Evolutionary conservation across 53 echinoderm and acorn worm species (phyloP), one percentile per base, ranked within the genome.

Genomic region (Zoroaster sp.): DNA sequence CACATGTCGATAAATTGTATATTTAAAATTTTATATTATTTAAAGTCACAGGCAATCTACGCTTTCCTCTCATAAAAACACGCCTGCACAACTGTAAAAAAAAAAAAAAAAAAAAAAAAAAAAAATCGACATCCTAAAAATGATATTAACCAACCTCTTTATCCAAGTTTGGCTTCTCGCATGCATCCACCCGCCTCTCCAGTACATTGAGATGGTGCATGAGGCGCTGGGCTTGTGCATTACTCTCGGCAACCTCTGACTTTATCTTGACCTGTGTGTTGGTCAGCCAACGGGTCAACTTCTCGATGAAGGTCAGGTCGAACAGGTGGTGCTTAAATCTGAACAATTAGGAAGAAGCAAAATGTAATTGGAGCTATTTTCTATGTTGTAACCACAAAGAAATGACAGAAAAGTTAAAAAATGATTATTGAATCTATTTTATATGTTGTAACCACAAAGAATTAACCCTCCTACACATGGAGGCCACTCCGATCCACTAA

Each of bases 191-290:
- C 67, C 97, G 78, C 70, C 85, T 94, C 82, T 97, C 97, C 66
- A 97, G 73, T 12, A 90, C 95, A 55, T 95, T 97, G n/a, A 97
- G 89, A 42, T 92, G 91, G 39, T 95, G 87, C 89, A 91, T 80
- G 15, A 96, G 91, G 17, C 73, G 78, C 87, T 97, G 97, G 3
- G 97, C 97, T 33, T 95, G 93, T 8, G 93, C 47, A 79, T 97
- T 97, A 65, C 97, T 97, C 35, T 88, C 91, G 15, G 97, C 95
- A 2, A 97, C 97, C 72, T 97, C 94, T 54, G 91, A 91, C 74
- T 97, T 97, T 67, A 97, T 94, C 91, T 97, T 97, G 28, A 97
- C 97, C 91, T 97, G 97, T 11, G 97, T 97, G 94, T 97, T 97
- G 82, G 95, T 97, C 77, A 97, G 89, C 97, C 97, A 97, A 33